phyloP scores from a whole-genome alignment of 2,888 invertebrate genomes.

The Calameuta idolon region DNA sequence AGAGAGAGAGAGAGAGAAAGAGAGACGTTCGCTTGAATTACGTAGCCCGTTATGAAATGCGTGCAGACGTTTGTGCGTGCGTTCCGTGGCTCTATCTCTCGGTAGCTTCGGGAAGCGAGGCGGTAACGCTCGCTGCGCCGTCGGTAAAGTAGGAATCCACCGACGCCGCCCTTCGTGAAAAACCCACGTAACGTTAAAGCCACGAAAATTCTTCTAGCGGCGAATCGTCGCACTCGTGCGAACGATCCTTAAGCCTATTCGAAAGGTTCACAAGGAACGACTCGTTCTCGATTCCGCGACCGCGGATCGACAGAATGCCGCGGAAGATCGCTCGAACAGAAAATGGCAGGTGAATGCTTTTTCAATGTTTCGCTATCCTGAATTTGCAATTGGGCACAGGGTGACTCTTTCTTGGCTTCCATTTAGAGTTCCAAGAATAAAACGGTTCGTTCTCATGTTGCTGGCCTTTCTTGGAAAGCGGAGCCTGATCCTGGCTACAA shows the following conservation, averaged over 20 bases:
- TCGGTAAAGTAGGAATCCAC: constrained; percentile 49
- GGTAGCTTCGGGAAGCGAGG: constrained; percentile 39
- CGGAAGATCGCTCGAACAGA: background rate
- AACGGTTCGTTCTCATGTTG: background rate
- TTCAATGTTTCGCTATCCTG: background rate
- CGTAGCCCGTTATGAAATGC: constrained; percentile 8
- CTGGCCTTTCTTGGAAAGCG: background rate
- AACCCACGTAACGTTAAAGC: background rate
- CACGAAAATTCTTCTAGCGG: background rate
- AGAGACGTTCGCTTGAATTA: constrained; percentile 25
- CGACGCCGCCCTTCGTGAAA: background rate
- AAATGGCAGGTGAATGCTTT: background rate
- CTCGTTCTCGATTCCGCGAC: background rate
- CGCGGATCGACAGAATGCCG: background rate
- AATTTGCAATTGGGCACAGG: background rate
- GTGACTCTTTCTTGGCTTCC: background rate
- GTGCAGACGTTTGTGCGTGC: constrained; percentile 21
- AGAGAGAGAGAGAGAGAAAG: background rate
- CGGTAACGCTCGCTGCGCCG: constrained; percentile 39
- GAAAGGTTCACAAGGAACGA: background rate
- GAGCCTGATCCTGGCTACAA: background rate
- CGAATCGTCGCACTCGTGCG: background rate
- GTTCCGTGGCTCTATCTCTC: constrained; percentile 56
- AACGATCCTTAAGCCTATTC: background rate
- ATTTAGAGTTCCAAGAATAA: background rate